Percentiles rank a stretch among this genome's conserved stretches.
These are phyloP conservation scores for Cherax quadricarinatus DNA, from an alignment of 1,140 invertebrate genomes.

Conservation along the genomic window DNA sequence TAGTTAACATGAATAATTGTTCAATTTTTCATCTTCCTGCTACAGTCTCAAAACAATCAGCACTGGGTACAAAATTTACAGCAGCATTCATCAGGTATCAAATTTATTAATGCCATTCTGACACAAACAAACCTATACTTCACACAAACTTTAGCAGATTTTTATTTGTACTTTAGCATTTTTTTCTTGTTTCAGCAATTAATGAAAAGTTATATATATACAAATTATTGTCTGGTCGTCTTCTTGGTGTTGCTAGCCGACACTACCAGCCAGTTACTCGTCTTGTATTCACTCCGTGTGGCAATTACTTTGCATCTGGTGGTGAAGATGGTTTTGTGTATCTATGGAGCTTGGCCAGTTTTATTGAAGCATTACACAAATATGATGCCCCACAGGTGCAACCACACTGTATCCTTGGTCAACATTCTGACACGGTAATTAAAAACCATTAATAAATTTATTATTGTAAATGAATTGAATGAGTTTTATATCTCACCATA, in stretches of 20 bases:
- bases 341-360: constrained; percentile 46
- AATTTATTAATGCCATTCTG: not conserved
- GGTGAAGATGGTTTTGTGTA: constrained; percentile 70
- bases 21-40: too few species aligned
- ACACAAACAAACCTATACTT: not conserved
- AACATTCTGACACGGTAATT: constrained; percentile 59
- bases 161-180: not conserved
- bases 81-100: not conserved
- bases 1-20: too few species aligned
- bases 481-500: too few species aligned
- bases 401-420: constrained; percentile 61
- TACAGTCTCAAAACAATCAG: too few species aligned
- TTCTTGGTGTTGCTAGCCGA: constrained; percentile 49
- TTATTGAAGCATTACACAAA: constrained; percentile 54
- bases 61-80: not conserved
- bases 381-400: constrained; percentile 36
- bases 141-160: not conserved
- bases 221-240: constrained; percentile 52
- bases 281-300: constrained; percentile 60
- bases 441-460: too few species aligned
- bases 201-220: constrained; percentile 60
- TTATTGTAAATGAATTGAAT: too few species aligned
- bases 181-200: constrained; percentile 56
- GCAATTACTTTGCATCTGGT: constrained; percentile 64
- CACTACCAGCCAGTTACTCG: constrained; percentile 62